Percentiles rank a stretch among this genome's conserved stretches.
phyloP scores from a whole-genome alignment of 2,888 invertebrate genomes.

The Ctena decussata region DNA sequence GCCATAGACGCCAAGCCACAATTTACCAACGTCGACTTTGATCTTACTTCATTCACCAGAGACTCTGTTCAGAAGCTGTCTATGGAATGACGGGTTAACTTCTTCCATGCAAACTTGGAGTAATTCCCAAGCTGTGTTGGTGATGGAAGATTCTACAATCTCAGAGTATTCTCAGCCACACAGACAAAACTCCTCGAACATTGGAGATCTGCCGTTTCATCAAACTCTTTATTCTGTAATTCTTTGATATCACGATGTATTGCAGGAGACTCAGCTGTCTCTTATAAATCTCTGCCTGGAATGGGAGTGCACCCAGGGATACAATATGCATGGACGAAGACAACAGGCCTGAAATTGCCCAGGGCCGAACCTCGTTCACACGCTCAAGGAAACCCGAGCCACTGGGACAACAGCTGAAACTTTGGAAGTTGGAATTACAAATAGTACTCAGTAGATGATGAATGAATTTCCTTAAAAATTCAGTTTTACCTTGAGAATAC shows the following conservation, averaged over 20 bases:
- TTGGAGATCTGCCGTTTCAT: background rate
- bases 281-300: background rate
- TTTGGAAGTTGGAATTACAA: too few species aligned
- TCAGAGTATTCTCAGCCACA: background rate
- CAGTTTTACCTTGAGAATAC: too few species aligned
- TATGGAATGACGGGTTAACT: background rate
- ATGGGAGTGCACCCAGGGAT: background rate
- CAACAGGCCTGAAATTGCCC: too few species aligned
- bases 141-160: background rate
- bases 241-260: background rate
- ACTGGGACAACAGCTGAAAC: too few species aligned
- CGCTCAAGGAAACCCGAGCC: too few species aligned
- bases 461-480: too few species aligned
- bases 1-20: background rate
- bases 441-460: too few species aligned
- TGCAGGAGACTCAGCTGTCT: background rate
- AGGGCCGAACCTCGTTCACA: too few species aligned
- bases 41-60: background rate
- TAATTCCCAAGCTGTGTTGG: background rate
- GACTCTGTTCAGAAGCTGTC: background rate
- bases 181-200: background rate
- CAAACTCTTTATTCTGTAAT: background rate
- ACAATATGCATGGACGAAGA: too few species aligned
- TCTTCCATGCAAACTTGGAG: background rate
- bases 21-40: background rate